A percentile compares a stretch with the other conserved stretches of the same genome.
These are phyloP conservation scores for Eristalis pertinax DNA, from an alignment of 2,888 invertebrate genomes.

Conservation along the genomic window DNA sequence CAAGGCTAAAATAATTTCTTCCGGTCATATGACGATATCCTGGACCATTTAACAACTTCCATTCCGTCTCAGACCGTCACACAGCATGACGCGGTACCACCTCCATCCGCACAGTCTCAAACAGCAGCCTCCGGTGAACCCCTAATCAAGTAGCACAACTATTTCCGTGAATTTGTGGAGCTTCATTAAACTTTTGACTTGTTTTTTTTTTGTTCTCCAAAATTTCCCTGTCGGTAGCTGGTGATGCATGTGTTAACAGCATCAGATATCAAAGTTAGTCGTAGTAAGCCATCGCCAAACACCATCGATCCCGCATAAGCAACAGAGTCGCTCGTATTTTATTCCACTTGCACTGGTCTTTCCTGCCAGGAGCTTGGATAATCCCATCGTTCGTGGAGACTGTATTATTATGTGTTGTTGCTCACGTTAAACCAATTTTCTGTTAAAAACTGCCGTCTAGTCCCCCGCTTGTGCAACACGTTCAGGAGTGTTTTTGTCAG, in stretches of 20 bases:
- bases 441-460: background rate
- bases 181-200: constrained; percentile 6
- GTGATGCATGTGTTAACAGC: background rate
- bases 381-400: background rate
- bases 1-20: too few species aligned
- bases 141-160: background rate
- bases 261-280: background rate
- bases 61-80: too few species aligned
- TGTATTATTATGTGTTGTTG: background rate
- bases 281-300: background rate
- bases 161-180: background rate
- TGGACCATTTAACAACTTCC: too few species aligned
- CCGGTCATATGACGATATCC: too few species aligned
- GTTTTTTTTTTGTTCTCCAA: too few species aligned
- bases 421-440: constrained; percentile 29
- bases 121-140: background rate
- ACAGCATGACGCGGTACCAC: background rate
- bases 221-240: background rate
- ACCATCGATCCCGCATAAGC: background rate
- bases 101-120: background rate
- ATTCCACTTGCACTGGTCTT: background rate
- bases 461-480: background rate
- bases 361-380: background rate
- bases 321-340: background rate
- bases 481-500: constrained; percentile 29